Percentiles rank a stretch among this genome's conserved stretches.
phyloP scores from a whole-genome alignment of 2,888 invertebrate species.

The Lasioglossum villosulum region DNA sequence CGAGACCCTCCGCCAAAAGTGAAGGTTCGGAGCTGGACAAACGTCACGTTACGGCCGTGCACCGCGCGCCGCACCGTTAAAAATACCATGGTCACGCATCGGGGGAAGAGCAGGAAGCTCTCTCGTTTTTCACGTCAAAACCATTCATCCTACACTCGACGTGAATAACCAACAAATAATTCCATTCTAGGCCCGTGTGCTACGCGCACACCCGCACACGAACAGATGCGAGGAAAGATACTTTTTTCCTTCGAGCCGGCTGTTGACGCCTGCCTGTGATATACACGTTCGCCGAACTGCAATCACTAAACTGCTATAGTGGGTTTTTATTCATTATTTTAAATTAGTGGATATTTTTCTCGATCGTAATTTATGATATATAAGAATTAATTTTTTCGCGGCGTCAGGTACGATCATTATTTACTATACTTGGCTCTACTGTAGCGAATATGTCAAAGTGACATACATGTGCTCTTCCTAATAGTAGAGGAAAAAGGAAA shows the following conservation, averaged over 20 bases:
- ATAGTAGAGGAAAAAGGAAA: too few species aligned
- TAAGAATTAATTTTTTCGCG: too few species aligned
- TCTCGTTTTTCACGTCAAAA: slow-evolving; percentile 66
- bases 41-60: slow-evolving; percentile 32
- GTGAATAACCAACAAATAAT: slow-evolving; percentile 68
- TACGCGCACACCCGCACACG: slow-evolving; percentile 23
- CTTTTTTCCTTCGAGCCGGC: slow-evolving; percentile 39
- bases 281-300: slow-evolving; percentile 19
- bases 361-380: too few species aligned
- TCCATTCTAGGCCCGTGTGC: slow-evolving; percentile 56
- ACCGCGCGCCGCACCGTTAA: slow-evolving; percentile 37
- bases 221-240: slow-evolving; percentile 46
- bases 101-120: slow-evolving; percentile 49
- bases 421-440: too few species aligned
- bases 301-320: slow-evolving; percentile 5
- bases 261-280: slow-evolving; percentile 2
- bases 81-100: slow-evolving; percentile 57
- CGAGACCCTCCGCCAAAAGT: slow-evolving; percentile 1
- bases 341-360: too few species aligned
- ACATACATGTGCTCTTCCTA: too few species aligned
- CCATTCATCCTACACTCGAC: slow-evolving; percentile 64
- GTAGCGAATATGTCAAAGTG: too few species aligned
- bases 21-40: slow-evolving; percentile 38
- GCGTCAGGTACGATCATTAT: too few species aligned
- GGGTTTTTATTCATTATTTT: too few species aligned